Base-by-base conservation (phyloP, 2,888 invertebrate species). In the Lepidocyrtinus sp. region DNA sequence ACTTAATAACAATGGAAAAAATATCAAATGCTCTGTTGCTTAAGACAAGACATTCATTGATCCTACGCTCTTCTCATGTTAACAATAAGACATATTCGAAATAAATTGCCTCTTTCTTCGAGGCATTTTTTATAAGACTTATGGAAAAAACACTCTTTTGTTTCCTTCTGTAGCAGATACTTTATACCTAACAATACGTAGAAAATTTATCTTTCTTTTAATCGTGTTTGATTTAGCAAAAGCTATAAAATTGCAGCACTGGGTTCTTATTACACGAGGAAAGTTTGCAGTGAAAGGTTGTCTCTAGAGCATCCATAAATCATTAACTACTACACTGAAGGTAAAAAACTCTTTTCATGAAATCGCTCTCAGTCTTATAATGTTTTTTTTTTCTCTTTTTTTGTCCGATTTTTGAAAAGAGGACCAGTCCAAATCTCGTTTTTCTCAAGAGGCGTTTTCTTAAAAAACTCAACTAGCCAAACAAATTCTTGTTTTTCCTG, bases 401-500 rank as follows among this genome's bases (percentile, higher is more conserved):
- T 55, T 36, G 36, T 12, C 36, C 12, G 7, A 36, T 55, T 55
- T 55, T 17, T 3, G n/a, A 55, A 55, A 55, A 55, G 55, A 15
- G 55, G 12, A 36, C 36, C 36, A 36, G 36, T 36, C 36, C 36
- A 55, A 55, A 55, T 15, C 55, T 55, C 17, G 55, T 55, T 55
- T 55, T 55, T 55, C 65, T 26, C 25, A 73, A 59, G 64, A 73
- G 73, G 73, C 73, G 73, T 24, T 50, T 22, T 26, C 73, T n/a
- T 21, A 2, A 65, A 65, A 50, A 73, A 73, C 19, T 55, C 24
- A 65, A 55, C 73, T 73, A 65, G 73, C 73, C 73, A 73, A 45
- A 73, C 73, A 73, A 65, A 73, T 65, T 65, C 55, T 21, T 55
- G 15, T 5, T 61, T 72, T 72, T 46, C 17, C 17, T 25, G 46